Evolutionary conservation across 1,140 invertebrate species (phyloP), one percentile per base, ranked within the genome.

Genomic region (Lepidurus packardi): DNA sequence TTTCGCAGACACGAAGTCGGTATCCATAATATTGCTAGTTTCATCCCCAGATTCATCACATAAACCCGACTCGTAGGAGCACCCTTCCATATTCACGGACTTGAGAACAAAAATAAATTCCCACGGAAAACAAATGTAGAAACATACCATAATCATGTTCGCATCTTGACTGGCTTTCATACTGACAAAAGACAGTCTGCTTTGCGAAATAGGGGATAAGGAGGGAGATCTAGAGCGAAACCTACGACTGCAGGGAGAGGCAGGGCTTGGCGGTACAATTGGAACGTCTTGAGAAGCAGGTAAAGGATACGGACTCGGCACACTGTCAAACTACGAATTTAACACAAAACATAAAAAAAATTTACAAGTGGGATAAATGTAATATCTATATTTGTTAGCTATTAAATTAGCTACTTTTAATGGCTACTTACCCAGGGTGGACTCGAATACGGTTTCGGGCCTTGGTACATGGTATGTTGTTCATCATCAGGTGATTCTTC

Each of bases 181-280:
- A 65, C 53, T 65, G 53, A 65, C 53, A 16, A 65, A 65, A 65
- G 53, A 65, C 7, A 65, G 53, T 16, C 53, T 65, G 53, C 53
- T 65, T 65, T 65, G 16, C 16, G 53, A 65, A 65, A 65, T 65
- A n/a, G 53, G 53, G 16, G 53, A 65, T 65, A 65, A 65, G 21
- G 53, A 65, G 13, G 53, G 53, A 65, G 53, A 65, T 21, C 53
- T 65, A n/a, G 53, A 65, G 53, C 53, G 53, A 65, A 65, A 65
- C 16, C 53, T 65, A n/a, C 53, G 53, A 65, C 53, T 65, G 21
- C 53, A 65, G 16, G 53, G 53, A 13, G 53, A 65, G 21, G 53
- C 53, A 16, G 53, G 53, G 13, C 53, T 65, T 65, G 53, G 53
- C 6, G 53, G 53, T 65, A 65, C 53, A 16, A 65, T n/a, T 65